These are phyloP conservation scores for Machaerirhynchus nigripectus DNA, from an alignment of 2,113 vertebrate species.

Conservation along the genomic window DNA sequence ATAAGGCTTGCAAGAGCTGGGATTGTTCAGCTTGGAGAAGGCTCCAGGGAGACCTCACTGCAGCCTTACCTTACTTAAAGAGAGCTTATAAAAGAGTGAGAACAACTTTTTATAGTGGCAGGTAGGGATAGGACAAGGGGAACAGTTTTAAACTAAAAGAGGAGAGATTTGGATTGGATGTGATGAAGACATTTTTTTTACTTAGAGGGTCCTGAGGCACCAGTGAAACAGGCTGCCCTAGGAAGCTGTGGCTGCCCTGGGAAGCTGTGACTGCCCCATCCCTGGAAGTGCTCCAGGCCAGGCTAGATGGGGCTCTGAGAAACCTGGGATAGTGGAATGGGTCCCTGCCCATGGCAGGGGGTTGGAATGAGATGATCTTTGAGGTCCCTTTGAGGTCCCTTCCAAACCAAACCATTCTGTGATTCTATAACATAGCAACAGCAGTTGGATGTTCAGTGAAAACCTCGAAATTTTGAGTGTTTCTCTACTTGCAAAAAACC, in stretches of 20 bases:
- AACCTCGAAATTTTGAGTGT: not conserved
- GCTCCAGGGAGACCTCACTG: not conserved
- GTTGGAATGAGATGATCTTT: rapidly evolving
- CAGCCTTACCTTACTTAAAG: not conserved
- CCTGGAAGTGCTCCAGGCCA: not conserved
- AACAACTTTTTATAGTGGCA: not conserved
- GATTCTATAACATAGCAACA: not conserved
- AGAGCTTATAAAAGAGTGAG: not conserved
- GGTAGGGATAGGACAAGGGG: not conserved
- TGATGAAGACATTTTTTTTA: not conserved
- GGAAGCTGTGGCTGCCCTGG: not conserved
- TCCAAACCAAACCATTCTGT: not conserved
- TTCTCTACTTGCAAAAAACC: not conserved
- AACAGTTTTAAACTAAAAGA: not conserved
- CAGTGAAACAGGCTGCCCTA: not conserved
- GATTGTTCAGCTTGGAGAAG: not conserved
- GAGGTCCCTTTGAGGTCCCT: not conserved
- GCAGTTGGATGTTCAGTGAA: not conserved
- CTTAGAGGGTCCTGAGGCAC: not conserved
- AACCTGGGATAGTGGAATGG: rapidly evolving
- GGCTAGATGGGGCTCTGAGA: not conserved
- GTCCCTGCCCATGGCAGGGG: not conserved
- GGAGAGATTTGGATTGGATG: not conserved
- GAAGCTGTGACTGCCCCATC: not conserved
- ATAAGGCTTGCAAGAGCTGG: not conserved